These are phyloP conservation scores for Denticeps clupeoides DNA, from an alignment of 2,797 vertebrate genomes.

Conservation along the genomic window DNA sequence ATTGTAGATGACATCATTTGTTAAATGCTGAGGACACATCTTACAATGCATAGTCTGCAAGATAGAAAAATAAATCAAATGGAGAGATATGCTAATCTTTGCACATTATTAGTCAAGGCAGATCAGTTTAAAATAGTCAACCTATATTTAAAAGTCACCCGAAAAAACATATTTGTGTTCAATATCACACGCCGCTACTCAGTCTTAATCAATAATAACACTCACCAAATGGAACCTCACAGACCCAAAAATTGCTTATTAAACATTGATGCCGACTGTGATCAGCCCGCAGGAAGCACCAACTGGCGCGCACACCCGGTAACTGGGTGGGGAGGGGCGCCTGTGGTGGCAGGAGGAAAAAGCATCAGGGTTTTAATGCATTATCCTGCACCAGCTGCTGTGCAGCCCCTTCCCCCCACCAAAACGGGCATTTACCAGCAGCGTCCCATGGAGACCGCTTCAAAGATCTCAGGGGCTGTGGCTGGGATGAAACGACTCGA, in stretches of 20 bases:
- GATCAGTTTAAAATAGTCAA: no score
- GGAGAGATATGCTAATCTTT: no score
- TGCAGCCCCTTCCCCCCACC: constrained; percentile 23
- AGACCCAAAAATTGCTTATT: constrained; percentile 29
- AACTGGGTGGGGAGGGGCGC: constrained; percentile 16
- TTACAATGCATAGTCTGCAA: no score
- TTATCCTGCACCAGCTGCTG: constrained; percentile 64
- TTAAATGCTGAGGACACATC: no score
- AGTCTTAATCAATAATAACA: constrained; percentile 15
- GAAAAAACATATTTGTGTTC: neutral
- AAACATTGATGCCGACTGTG: constrained; percentile 45
- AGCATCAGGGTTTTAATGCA: constrained; percentile 54
- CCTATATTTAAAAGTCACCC: no score
- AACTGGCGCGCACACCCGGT: constrained; percentile 5
- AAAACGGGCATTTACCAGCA: neutral
- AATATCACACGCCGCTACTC: neutral
- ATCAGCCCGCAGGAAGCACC: constrained; percentile 19
- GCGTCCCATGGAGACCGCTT: no score
- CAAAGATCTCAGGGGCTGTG: no score
- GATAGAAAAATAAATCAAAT: no score
- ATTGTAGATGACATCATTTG: no score
- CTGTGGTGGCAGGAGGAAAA: constrained; percentile 43
- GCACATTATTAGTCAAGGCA: no score
- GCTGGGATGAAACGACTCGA: no score
- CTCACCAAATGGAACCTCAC: constrained; percentile 31